Conservation (phyloP, 2,113 vertebrate genomes). For the Nerophis ophidion region DNA sequence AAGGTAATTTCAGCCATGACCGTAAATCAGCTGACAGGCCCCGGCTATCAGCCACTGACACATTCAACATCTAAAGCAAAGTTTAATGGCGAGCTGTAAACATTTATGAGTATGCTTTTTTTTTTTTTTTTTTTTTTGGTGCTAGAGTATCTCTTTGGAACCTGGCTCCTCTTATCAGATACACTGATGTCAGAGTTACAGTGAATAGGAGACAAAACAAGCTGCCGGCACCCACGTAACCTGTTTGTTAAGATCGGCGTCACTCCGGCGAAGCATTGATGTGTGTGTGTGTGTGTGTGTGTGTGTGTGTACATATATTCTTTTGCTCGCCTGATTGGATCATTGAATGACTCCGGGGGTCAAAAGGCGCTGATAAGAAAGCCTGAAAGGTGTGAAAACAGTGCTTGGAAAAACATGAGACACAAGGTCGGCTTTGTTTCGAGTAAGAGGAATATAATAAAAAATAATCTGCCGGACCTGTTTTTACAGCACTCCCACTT, state of each 20-base stretch:
- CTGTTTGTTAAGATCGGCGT: slow-evolving; percentile 34
- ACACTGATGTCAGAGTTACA: slow-evolving; percentile 35
- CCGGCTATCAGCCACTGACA: slow-evolving; percentile 59
- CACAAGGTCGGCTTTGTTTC: slow-evolving; percentile 13
- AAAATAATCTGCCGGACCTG: slow-evolving; percentile 34
- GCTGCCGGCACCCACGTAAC: slow-evolving; percentile 21
- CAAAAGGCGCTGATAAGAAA: slow-evolving; percentile 45
- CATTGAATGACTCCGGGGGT: slow-evolving; percentile 15
- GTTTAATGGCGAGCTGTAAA: slow-evolving; percentile 72
- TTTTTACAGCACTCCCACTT: slow-evolving; percentile 54
- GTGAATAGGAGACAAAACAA: slow-evolving; percentile 39
- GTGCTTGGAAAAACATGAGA: slow-evolving; percentile 13
- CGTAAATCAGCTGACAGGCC: slow-evolving; percentile 66
- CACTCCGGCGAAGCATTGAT: slow-evolving; percentile 28
- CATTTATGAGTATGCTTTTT: slow-evolving; percentile 62
- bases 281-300: slow-evolving; percentile 3
- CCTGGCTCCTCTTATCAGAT: slow-evolving; percentile 54
- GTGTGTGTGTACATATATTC: background rate
- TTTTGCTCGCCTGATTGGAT: slow-evolving; percentile 30
- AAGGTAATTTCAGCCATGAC: slow-evolving; percentile 58
- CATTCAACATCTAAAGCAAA: slow-evolving; percentile 70
- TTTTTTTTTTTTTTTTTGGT: slow-evolving; percentile 21
- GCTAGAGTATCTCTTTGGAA: slow-evolving; percentile 48
- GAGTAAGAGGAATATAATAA: slow-evolving; percentile 41
- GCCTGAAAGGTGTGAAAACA: slow-evolving; percentile 52